Evolutionary conservation across 2,113 vertebrate genomes (phyloP), one percentile per base, ranked within the genome.

Genomic region (Gyps fulvus): DNA sequence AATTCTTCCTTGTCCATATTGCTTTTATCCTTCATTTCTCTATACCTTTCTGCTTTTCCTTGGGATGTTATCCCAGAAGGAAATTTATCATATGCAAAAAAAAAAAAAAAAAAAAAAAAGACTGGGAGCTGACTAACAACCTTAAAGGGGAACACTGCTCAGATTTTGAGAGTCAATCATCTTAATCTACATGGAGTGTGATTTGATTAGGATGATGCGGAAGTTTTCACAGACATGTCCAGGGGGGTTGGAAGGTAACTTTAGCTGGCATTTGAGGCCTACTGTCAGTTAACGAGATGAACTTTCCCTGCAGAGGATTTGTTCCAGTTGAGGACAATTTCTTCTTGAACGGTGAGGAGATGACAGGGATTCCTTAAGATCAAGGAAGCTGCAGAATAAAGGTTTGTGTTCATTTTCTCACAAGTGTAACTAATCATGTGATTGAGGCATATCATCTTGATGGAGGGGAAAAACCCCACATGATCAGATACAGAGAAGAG

Each of bases 401-500:
- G 2, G 13, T 81, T 18, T 84, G 23, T 42, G 14, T 50, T 66
- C 3, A 11, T 84, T 73, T 89, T 52, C 40, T 66, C 49, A 10
- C 4, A 69, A n/a, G 18, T n/a, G 25, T 73, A 66, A 91, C 52
- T 73, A 55, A 42, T 26, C 7, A 12, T 5, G 13, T 18, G 27
- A n/a, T 50, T 21, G 34, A 87, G 8, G 42, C 17, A 8, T 52
- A 32, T 36, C 4, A 21, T 27, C 16, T 22, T 69, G 69, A 42
- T 16, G 19, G 27, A 49, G 36, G 17, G 6, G 23, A 4, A 31
- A 57, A 57, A 21, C 13, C 2, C 9, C 19, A 4, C 23, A 3
- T 34, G 3, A 59, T 77, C 21, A 20, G 17, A 25, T 27, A 31
- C 0, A 0, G 38, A 67, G 36, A 42, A 49, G 16, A 52, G n/a